phyloP scores from a whole-genome alignment of 2,888 invertebrate species.

The Quadroppia sp. region DNA sequence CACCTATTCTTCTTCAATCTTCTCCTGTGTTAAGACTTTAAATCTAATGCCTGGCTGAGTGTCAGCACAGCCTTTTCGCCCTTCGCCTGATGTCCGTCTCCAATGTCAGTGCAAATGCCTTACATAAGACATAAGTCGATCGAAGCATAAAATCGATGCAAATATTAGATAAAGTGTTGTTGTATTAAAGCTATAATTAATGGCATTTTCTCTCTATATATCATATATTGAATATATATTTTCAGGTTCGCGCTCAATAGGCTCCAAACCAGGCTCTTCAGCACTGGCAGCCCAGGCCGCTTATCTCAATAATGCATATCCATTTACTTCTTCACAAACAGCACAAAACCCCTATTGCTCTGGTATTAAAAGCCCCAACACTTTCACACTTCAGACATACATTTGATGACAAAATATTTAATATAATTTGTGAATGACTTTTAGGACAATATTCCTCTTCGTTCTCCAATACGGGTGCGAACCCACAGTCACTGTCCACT shows the following conservation, averaged over 20 bases:
- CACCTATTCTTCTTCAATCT: neutral
- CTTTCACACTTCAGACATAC: no score
- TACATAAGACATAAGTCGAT: neutral
- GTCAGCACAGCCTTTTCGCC: no score
- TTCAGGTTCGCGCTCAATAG: slow-evolving; percentile 15
- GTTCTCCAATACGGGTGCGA: neutral
- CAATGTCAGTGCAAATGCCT: slow-evolving; percentile 3
- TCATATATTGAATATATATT: no score
- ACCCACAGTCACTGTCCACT: slow-evolving; percentile 12
- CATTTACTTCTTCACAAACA: slow-evolving; percentile 43
- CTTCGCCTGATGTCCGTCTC: neutral
- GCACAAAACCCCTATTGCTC: slow-evolving; percentile 45
- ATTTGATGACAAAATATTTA: no score
- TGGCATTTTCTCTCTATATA: neutral
- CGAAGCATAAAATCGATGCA: neutral
- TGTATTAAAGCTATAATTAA: slow-evolving; percentile 10
- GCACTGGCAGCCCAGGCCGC: slow-evolving; percentile 30
- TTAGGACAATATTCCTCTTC: slow-evolving; percentile 11
- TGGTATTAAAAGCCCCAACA: slow-evolving; percentile 43
- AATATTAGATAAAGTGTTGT: neutral
- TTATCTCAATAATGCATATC: slow-evolving; percentile 20
- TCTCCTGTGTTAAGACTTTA: no score
- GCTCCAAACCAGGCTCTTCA: slow-evolving; percentile 23
- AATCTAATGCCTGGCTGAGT: no score
- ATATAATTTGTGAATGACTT: neutral